Evolutionary conservation across 2,888 invertebrate species (phyloP).

Genomic region (Mayetiola destructor): DNA sequence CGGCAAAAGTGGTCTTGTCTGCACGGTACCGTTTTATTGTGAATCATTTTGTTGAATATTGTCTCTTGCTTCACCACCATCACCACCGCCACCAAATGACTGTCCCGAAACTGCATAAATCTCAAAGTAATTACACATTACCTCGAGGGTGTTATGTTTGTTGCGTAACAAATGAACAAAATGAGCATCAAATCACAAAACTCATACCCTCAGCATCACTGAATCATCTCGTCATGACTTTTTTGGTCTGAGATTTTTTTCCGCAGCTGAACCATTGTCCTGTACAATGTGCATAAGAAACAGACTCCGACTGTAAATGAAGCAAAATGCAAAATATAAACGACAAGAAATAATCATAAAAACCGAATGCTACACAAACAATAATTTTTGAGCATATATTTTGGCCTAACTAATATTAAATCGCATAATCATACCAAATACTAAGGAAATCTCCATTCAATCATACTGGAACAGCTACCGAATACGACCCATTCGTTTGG

Average conservation of each 20-base stretch:
- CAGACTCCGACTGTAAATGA: neutral
- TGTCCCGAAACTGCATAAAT: constrained; percentile 15
- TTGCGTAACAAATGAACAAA: neutral
- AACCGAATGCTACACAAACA: constrained; percentile 12
- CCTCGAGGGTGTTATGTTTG: constrained; percentile 13
- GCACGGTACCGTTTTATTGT: constrained; percentile 1
- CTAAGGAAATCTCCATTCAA: constrained; percentile 10
- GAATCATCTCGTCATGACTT: neutral
- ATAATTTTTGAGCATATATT: constrained; percentile 8
- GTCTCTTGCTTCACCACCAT: neutral
- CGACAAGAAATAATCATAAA: neutral
- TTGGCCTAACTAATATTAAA: neutral
- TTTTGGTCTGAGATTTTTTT: neutral
- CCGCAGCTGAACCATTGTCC: neutral
- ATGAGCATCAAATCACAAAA: constrained; percentile 4
- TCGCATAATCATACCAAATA: neutral
- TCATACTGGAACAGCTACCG: constrained; percentile 4
- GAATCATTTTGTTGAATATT: too few relatives aligned
- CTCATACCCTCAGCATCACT: neutral
- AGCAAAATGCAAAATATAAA: neutral
- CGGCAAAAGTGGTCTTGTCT: too few relatives aligned
- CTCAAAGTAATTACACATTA: constrained; percentile 16
- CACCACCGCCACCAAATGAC: constrained; percentile 4
- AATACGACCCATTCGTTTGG: constrained; percentile 1
- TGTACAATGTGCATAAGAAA: neutral